Evolutionary conservation across 2,888 invertebrate genomes (phyloP).

Genomic region (Nomada fabriciana): DNA sequence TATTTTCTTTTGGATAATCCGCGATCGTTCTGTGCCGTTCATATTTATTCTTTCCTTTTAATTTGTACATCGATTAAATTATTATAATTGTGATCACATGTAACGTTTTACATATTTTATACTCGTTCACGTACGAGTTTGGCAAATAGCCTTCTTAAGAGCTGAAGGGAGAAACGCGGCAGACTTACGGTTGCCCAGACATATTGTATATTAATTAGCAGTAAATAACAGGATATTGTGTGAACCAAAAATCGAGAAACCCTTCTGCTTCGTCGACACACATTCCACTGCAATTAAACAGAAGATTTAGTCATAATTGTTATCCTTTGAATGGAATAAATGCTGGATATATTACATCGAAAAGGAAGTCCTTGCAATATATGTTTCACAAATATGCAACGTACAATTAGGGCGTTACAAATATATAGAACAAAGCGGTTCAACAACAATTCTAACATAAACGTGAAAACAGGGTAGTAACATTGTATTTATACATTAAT

Average conservation of each 20-base stretch:
- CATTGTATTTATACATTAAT: conserved; percentile 34
- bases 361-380: conserved; percentile 4
- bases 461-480: conserved; percentile 10
- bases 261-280: neutral
- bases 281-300: conserved; percentile 16
- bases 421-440: neutral
- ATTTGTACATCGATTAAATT: neutral
- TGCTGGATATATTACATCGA: conserved; percentile 25
- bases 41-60: neutral
- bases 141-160: neutral
- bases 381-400: conserved; percentile 11
- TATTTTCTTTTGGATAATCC: conserved; percentile 4
- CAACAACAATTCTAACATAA: conserved; percentile 27
- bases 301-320: neutral
- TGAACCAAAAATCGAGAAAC: neutral
- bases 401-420: conserved; percentile 17
- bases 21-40: conserved; percentile 9
- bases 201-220: neutral
- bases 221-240: neutral
- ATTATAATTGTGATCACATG: neutral
- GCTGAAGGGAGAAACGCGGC: neutral
- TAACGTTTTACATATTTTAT: neutral
- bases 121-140: neutral
- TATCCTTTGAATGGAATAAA: neutral
- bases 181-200: conserved; percentile 13